Evolutionary conservation across 2,888 invertebrate species (phyloP), one percentile per base, ranked within the genome.

Genomic region (Cistogaster globosa): DNA sequence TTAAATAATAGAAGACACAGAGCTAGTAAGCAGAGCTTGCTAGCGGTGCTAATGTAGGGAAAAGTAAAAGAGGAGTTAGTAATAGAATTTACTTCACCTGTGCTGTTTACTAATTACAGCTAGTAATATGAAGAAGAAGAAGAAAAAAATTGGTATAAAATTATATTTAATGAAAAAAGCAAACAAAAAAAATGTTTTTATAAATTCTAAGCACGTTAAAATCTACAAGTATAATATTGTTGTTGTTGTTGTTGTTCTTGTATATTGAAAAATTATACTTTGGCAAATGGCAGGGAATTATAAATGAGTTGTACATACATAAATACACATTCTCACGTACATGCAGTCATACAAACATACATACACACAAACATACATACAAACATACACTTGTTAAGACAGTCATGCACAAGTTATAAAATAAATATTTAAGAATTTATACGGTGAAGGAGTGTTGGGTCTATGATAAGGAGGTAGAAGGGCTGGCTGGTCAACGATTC

Each of bases 251-350:
- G 55, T 26, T 26, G 7, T 45, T 12, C 3, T 16, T n/a, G 45
- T 68, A 63, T 82, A 85, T 78, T 82, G 81, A 85, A 85, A 85
- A 85, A 78, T 82, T 85, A 85, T 85, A 82, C 75, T 78, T 75
- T 55, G 71, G 75, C 78, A 85, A 85, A 85, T 85, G 85, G 78
- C 67, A 62, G 75, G 69, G 85, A 82, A 85, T 85, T 85, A 65
- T 78, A 82, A 85, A 85, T 85, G 85, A 85, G 85, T 82, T 79
- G 72, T 72, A 3, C n/a, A 48, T 2, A 48, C 14, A 48, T n/a
- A 60, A 60, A 53, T 12, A 69, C 42, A 69, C 51, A 77, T 18
- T 38, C 60, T 26, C 51, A 42, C 67, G 53, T n/a, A 67, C 68
- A 60, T n/a, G 67, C 32, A 32, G 32, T 5, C 32, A 32, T 32